phyloP scores from a whole-genome alignment of 2,113 vertebrate genomes.

The Tetraodon nigroviridis region DNA sequence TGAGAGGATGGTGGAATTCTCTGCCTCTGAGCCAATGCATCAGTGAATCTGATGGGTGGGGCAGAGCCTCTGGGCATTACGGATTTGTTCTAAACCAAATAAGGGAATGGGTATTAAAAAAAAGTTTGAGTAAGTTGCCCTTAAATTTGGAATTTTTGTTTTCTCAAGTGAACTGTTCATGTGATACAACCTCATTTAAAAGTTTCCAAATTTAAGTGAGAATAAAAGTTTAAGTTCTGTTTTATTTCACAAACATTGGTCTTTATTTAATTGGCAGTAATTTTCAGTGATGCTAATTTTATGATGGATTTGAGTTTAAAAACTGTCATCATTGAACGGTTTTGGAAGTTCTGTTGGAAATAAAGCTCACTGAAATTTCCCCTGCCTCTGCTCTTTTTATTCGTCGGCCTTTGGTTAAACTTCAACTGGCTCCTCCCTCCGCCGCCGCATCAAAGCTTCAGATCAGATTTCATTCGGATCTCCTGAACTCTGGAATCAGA shows the following conservation, averaged over 20 bases:
- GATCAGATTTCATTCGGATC: too few species aligned
- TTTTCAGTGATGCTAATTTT: constrained; percentile 69
- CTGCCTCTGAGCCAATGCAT: constrained; percentile 37
- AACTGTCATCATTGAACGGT: constrained; percentile 58
- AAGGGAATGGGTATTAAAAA: constrained; percentile 41
- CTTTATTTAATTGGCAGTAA: constrained; percentile 60
- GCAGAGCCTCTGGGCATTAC: constrained; percentile 28
- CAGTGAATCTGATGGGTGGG: constrained; percentile 41
- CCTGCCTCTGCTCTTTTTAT: not conserved
- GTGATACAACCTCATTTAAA: constrained; percentile 30
- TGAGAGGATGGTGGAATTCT: constrained; percentile 3
- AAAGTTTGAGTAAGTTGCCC: constrained; percentile 57
- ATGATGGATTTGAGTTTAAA: constrained; percentile 49
- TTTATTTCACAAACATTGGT: constrained; percentile 49
- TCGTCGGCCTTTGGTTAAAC: too few species aligned
- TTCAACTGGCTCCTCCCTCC: not conserved
- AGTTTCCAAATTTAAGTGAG: constrained; percentile 57
- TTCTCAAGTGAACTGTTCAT: constrained; percentile 41
- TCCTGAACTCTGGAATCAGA: too few species aligned
- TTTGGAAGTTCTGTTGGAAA: constrained; percentile 67
- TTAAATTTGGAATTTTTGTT: constrained; percentile 47
- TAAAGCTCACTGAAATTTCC: constrained; percentile 81
- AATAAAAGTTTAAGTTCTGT: constrained; percentile 42
- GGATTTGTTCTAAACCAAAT: constrained; percentile 30
- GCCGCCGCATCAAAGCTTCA: not conserved